Evolutionary conservation across 1,140 invertebrate genomes (phyloP).

Genomic region (Drosophila bifasciata): DNA sequence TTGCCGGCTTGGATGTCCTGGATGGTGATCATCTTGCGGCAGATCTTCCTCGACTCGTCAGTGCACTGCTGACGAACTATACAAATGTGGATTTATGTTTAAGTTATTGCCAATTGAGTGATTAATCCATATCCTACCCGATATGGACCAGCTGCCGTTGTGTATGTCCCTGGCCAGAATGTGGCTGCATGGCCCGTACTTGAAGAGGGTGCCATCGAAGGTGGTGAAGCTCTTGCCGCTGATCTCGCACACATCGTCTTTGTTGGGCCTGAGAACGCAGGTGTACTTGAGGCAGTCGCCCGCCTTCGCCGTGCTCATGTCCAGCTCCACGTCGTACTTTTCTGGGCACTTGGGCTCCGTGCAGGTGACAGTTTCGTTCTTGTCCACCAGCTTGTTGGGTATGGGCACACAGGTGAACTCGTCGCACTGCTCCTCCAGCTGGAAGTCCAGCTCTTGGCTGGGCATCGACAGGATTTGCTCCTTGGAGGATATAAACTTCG

Average conservation of each 20-base stretch:
- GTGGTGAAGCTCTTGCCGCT: constrained; percentile 90
- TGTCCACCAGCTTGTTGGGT: constrained; percentile 57
- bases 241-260: constrained; percentile 89
- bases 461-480: constrained; percentile 74
- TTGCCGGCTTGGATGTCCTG: constrained; percentile 69
- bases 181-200: constrained; percentile 92
- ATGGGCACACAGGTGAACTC: constrained; percentile 81
- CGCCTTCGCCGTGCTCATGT: constrained; percentile 71
- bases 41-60: constrained; percentile 85
- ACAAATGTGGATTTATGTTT: background rate
- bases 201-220: constrained; percentile 90
- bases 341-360: constrained; percentile 86
- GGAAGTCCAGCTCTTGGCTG: constrained; percentile 43
- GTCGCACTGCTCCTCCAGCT: constrained; percentile 72
- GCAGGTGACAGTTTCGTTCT: constrained; percentile 84
- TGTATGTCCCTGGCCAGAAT: constrained; percentile 89
- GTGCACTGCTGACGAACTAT: constrained; percentile 73
- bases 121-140: constrained; percentile 84
- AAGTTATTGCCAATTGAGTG: background rate
- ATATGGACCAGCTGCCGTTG: constrained; percentile 87
- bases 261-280: constrained; percentile 86
- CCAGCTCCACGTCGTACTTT: constrained; percentile 85
- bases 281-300: constrained; percentile 85
- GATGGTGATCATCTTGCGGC: constrained; percentile 85
- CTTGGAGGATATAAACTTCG: constrained; percentile 67